Conservation (phyloP, 2,113 vertebrate genomes). For the Picathartes gymnocephalus region DNA sequence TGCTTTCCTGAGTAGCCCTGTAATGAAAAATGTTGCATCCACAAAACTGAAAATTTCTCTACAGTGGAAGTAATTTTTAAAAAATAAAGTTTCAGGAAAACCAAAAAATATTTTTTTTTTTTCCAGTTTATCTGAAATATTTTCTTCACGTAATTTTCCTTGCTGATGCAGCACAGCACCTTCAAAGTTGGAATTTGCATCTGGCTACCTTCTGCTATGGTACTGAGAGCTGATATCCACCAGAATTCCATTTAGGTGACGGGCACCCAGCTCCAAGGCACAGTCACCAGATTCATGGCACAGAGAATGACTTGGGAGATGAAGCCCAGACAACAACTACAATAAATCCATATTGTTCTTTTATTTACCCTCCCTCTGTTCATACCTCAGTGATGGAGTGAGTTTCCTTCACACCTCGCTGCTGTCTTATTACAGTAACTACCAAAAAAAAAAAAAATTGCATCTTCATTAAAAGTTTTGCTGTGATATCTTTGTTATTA, state of each 20-base stretch:
- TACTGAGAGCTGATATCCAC: background rate
- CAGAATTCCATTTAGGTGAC: background rate
- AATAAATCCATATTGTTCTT: background rate
- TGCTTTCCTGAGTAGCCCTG: background rate
- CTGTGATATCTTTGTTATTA: background rate
- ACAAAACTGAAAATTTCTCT: background rate
- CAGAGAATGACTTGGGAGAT: background rate
- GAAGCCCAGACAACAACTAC: background rate
- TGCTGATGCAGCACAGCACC: background rate
- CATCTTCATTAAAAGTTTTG: background rate
- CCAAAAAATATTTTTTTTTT: background rate
- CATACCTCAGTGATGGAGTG: background rate
- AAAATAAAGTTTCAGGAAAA: background rate
- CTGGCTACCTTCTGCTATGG: background rate
- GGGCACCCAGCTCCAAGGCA: background rate
- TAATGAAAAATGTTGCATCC: background rate
- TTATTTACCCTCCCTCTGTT: background rate
- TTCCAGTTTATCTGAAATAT: background rate
- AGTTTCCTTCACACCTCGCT: background rate
- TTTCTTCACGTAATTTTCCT: background rate
- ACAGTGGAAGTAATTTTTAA: background rate
- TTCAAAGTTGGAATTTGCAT: background rate
- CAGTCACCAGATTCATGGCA: background rate
- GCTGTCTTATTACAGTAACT: background rate
- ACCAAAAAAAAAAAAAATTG: background rate